Evolutionary conservation across 1,140 invertebrate species (phyloP).

Genomic region (Lineus longissimus): DNA sequence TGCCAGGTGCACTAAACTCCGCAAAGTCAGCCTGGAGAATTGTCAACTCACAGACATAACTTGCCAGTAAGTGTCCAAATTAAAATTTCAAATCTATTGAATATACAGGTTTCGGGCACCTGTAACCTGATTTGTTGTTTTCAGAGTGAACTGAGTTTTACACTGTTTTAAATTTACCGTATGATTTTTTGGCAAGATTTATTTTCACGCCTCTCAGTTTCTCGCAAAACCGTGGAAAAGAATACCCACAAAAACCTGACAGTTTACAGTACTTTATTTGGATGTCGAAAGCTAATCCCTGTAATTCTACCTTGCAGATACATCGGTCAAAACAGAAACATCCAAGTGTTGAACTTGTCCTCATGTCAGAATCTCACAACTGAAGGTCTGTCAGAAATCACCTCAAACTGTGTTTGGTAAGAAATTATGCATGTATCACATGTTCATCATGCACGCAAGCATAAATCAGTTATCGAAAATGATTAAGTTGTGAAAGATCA

Average conservation of each 20-base stretch:
- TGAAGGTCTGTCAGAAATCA: slow-evolving; percentile 58
- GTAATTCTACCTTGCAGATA: slow-evolving; percentile 32
- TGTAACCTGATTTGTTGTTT: too few relatives aligned
- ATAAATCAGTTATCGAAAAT: too few relatives aligned
- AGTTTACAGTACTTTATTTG: too few relatives aligned
- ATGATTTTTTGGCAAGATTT: too few relatives aligned
- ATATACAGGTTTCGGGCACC: neutral
- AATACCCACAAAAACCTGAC: too few relatives aligned
- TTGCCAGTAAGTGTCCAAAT: slow-evolving; percentile 50
- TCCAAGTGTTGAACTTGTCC: slow-evolving; percentile 72
- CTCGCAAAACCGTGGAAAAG: too few relatives aligned
- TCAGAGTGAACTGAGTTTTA: too few relatives aligned
- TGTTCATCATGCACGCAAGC: too few relatives aligned
- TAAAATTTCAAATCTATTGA: neutral
- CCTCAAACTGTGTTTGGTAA: slow-evolving; percentile 64
- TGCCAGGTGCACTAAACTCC: slow-evolving; percentile 65
- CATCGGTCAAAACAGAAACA: slow-evolving; percentile 63
- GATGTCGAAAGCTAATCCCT: too few relatives aligned
- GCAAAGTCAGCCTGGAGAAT: slow-evolving; percentile 80
- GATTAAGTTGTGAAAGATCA: too few relatives aligned
- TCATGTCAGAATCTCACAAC: slow-evolving; percentile 66
- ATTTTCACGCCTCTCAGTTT: too few relatives aligned
- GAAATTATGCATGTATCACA: slow-evolving; percentile 29
- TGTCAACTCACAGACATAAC: slow-evolving; percentile 63
- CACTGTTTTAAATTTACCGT: too few relatives aligned